Evolutionary conservation across 2,113 vertebrate genomes (phyloP).

Genomic region (Isurus oxyrinchus): DNA sequence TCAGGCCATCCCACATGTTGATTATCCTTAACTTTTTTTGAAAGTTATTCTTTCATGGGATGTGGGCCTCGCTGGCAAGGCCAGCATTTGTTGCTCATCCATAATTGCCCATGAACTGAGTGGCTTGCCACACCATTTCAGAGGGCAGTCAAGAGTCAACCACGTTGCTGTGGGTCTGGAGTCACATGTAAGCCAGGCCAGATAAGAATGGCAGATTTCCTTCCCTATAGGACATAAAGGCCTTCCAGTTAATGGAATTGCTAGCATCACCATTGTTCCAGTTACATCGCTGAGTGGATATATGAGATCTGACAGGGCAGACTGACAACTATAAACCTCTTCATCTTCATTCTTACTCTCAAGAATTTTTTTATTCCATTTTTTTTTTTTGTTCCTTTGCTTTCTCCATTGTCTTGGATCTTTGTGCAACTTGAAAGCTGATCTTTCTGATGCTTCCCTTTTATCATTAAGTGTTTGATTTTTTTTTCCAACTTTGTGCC

Average conservation of each 20-base stretch:
- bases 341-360: background rate
- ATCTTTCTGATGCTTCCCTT: background rate
- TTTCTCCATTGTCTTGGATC: background rate
- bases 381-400: background rate
- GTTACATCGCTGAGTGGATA: background rate
- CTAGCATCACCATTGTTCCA: background rate
- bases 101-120: no score
- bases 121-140: no score
- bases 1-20: background rate
- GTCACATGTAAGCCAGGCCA: no score
- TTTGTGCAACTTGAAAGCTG: background rate
- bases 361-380: background rate
- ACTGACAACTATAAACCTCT: background rate
- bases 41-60: no score
- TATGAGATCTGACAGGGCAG: background rate
- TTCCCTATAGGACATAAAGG: background rate
- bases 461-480: background rate
- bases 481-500: background rate
- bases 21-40: background rate
- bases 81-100: no score
- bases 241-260: background rate
- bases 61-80: no score
- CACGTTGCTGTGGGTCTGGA: no score
- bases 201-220: no score
- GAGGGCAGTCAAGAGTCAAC: no score